Base-by-base conservation (phyloP, 1,140 invertebrate species). In the Cherax destructor region DNA sequence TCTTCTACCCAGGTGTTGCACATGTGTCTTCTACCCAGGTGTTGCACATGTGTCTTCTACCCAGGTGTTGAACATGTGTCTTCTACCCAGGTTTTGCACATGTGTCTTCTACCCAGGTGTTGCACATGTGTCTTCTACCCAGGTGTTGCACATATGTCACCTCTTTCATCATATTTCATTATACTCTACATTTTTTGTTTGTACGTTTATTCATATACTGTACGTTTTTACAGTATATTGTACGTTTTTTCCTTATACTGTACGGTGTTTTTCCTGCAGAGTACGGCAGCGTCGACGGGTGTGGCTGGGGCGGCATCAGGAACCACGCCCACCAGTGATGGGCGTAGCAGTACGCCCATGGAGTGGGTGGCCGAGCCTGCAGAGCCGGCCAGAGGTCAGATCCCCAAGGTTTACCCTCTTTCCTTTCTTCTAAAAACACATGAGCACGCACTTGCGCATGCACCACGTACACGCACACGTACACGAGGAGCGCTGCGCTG, bases 381-480 rank as follows among this genome's bases (percentile, higher is more conserved):
- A 59, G 86, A 88, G 21, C 30, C 56, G 49, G 24, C 86, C 11
- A 80, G 76, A 81, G 86, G 86, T 88, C 77, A 88, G 86, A 49
- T 11, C 41, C 24, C 65, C 76, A 78, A 79, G 74, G 86, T 78
- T 87, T 79, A 87, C 47, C 61, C 76, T 30, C 41, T 16, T 41
- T 13, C 47, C 30, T n/a, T 79, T 79, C 65, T 52, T 65, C 65
- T 30, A 65, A 30, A 47, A 50, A n/a, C 61, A 41, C 41, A 16
- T 59, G 52, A 10, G 11, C 49, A 49, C 76, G 11, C 49, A 50
- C 49, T 49, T 21, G 41, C 30, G 9, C 49, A 78, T 21, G 13
- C 30, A 47, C 30, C 49, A 18, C 79, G 52, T n/a, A 11, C 79
- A 49, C 16, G 1, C 79, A 24, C 56, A 50, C 24, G 10, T 56